Evolutionary conservation across 2,113 vertebrate genomes (phyloP), one percentile per base, ranked within the genome.

Genomic region (Sarotherodon lohbergeri): DNA sequence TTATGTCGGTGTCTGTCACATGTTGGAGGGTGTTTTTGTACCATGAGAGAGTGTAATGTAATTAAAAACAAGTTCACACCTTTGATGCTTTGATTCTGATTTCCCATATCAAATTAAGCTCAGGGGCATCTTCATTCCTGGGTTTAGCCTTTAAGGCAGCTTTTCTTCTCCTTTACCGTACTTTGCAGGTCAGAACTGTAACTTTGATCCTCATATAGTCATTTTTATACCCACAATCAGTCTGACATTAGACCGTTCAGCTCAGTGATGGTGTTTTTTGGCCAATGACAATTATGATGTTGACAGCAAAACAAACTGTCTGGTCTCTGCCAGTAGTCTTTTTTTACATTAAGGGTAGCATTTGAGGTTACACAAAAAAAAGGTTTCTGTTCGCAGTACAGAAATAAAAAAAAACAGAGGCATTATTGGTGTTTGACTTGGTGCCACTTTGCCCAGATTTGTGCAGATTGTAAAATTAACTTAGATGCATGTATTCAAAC

Each of bases 31-130:
- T 82, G 82, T 82, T 83, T 81, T 54, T 43, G 56, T 22, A 87
- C 13, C 41, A 80, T 29, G 36, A 22, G 27, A 79, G 46, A 27
- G 68, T 19, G 88, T 43, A 81, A 91, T 87, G 71, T 90, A 87
- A 92, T 93, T 91, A 86, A 92, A 92, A 50, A 13, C 2, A 13
- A 41, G 59, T 43, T 81, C 57, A 82, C 81, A 88, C 68, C 55
- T 85, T 68, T 80, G 57, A 86, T 41, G 29, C 34, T 88, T 83
- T 43, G 6, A 79, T 82, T 27, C 22, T 63, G 43, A 29, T 85
- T 85, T 84, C 16, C 52, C 22, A 24, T 22, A 4, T 52, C 27
- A 78, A 78, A 78, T 52, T 78, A 78, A 32, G 46, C 27, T 79
- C 52, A 6, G 3, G 14, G 12, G 8, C n/a, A 29, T 39, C 6